A percentile compares a stretch with the other conserved stretches of the same genome.
Conservation (phyloP, 1,140 invertebrate genomes). For the Nylanderia fulva region DNA sequence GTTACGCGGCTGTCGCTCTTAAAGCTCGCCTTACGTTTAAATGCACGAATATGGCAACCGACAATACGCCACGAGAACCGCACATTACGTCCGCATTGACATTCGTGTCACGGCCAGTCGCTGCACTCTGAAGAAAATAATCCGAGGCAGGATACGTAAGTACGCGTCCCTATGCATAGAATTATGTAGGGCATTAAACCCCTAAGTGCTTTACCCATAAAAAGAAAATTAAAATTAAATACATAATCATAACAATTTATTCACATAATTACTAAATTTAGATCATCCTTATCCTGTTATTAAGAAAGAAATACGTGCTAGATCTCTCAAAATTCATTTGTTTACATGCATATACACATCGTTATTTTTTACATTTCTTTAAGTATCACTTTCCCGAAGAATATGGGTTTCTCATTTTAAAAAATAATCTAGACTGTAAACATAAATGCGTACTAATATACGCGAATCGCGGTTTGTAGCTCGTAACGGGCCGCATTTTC, state of each 20-base stretch:
- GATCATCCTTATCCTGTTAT: not conserved
- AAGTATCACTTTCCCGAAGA: constrained; percentile 20
- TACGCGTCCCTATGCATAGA: not conserved
- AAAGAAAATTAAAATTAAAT: not conserved
- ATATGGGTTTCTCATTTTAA: not conserved
- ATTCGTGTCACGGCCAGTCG: constrained; percentile 84
- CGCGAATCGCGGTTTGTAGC: not conserved
- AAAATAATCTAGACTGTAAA: not conserved
- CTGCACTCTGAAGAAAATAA: constrained; percentile 77
- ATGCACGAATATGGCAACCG: constrained; percentile 62
- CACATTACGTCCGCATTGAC: constrained; percentile 79
- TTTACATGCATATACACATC: too few relatives aligned
- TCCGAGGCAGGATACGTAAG: constrained; percentile 38
- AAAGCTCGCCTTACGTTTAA: constrained; percentile 76
- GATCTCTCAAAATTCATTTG: not conserved
- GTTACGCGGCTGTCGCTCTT: constrained; percentile 71
- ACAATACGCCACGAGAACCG: constrained; percentile 54
- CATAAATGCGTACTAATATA: not conserved
- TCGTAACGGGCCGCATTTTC: constrained; percentile 14
- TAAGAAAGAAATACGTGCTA: not conserved
- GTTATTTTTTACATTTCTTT: not conserved
- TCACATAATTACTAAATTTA: too few relatives aligned
- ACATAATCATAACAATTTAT: too few relatives aligned
- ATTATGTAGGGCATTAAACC: too few relatives aligned
- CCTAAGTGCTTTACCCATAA: not conserved